phyloP scores from a whole-genome alignment of 2,113 vertebrate species.

The Dolichallabes microphthalmus region DNA sequence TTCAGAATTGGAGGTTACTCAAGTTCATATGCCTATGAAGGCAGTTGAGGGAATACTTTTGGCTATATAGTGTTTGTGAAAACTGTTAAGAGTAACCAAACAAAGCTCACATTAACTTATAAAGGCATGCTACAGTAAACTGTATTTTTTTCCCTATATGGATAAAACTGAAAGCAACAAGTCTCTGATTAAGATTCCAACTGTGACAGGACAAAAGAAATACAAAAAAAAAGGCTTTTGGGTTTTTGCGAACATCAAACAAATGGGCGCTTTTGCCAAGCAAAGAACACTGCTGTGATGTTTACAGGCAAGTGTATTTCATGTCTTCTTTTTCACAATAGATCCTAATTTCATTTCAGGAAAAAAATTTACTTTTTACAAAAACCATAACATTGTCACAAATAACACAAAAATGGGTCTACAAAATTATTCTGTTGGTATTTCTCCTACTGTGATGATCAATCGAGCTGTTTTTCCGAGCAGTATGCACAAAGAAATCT shows the following conservation, averaged over 20 bases:
- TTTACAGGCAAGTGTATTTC: conserved; percentile 1
- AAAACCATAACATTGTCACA: background rate
- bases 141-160: background rate
- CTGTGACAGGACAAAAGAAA: conserved; percentile 32
- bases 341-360: conserved; percentile 1
- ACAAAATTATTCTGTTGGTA: background rate
- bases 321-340: conserved; percentile 6
- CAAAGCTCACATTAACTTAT: too few relatives aligned
- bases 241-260: background rate
- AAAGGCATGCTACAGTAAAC: background rate
- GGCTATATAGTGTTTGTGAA: background rate
- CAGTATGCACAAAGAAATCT: background rate
- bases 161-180: conserved; percentile 11
- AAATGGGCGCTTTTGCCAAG: conserved; percentile 1
- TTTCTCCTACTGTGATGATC: background rate
- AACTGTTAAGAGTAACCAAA: too few relatives aligned
- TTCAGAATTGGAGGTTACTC: too few relatives aligned
- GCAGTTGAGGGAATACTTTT: too few relatives aligned
- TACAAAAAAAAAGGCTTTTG: conserved; percentile 14
- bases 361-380: background rate
- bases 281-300: conserved; percentile 5
- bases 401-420: background rate
- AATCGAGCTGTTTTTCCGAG: background rate
- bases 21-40: too few relatives aligned
- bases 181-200: conserved; percentile 28